phyloP scores from a whole-genome alignment of 2,113 vertebrate species.

The Todiramphus chloris region DNA sequence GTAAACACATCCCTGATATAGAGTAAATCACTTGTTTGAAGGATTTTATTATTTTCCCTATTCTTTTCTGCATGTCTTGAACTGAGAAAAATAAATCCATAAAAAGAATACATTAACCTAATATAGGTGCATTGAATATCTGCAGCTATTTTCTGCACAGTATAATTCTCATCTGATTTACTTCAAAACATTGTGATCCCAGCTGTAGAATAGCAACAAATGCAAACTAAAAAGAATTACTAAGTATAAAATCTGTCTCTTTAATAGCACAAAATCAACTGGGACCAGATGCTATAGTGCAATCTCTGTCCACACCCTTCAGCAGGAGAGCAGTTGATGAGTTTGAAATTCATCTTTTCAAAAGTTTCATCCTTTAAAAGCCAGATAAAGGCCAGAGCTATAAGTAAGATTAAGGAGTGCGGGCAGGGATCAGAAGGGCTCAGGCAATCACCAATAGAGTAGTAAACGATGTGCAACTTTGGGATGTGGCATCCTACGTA shows the following conservation, averaged over 20 bases:
- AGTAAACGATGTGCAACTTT: background rate
- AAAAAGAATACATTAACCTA: slow-evolving; percentile 70
- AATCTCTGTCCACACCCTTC: background rate
- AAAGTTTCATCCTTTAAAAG: background rate
- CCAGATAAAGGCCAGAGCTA: background rate
- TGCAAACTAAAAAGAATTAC: slow-evolving; percentile 49
- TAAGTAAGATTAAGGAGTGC: background rate
- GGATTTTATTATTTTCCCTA: slow-evolving; percentile 60
- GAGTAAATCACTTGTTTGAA: slow-evolving; percentile 70
- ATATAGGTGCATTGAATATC: slow-evolving; percentile 60
- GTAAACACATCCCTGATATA: slow-evolving; percentile 65
- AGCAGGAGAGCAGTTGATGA: background rate
- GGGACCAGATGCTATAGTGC: slow-evolving; percentile 6
- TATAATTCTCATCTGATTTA: slow-evolving; percentile 65
- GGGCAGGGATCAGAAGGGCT: background rate
- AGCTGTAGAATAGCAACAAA: slow-evolving; percentile 53
- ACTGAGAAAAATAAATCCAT: slow-evolving; percentile 62
- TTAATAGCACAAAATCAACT: background rate
- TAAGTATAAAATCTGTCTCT: slow-evolving; percentile 14
- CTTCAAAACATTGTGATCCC: slow-evolving; percentile 67
- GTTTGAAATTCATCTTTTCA: background rate
- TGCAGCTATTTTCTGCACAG: background rate
- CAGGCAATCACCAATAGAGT: background rate
- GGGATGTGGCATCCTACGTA: background rate
- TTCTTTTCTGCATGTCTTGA: slow-evolving; percentile 40